These are phyloP conservation scores for Chrysotoxum bicinctum DNA, from an alignment of 2,888 invertebrate species.

Conservation along the genomic window DNA sequence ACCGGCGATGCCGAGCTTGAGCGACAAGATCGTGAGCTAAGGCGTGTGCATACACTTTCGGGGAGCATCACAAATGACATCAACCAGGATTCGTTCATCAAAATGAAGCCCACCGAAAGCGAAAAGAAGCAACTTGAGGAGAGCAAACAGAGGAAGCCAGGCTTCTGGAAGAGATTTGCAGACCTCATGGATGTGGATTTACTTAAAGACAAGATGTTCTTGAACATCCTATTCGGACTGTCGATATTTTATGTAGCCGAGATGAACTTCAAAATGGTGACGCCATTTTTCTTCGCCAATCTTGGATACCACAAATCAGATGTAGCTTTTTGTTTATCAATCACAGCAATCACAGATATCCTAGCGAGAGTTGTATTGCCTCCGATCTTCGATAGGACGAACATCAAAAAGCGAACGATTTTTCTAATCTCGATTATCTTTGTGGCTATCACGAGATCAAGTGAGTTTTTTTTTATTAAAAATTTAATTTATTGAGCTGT, in stretches of 20 bases:
- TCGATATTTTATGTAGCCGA: conserved; percentile 89
- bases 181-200: conserved; percentile 88
- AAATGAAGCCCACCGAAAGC: conserved; percentile 79
- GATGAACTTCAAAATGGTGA: conserved; percentile 89
- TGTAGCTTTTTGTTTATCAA: conserved; percentile 88
- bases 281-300: conserved; percentile 86
- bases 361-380: conserved; percentile 88
- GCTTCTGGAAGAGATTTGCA: conserved; percentile 84
- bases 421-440: conserved; percentile 88
- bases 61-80: conserved; percentile 77
- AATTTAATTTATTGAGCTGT: not conserved
- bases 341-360: conserved; percentile 89
- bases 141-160: conserved; percentile 75
- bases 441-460: conserved; percentile 88
- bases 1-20: conserved; percentile 81
- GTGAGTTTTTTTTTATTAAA: conserved; percentile 82
- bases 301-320: conserved; percentile 86
- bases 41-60: conserved; percentile 79
- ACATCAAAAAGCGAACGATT: conserved; percentile 87
- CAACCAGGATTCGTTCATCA: conserved; percentile 81
- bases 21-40: conserved; percentile 80
- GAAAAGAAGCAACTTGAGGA: conserved; percentile 76
- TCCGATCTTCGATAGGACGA: conserved; percentile 87
- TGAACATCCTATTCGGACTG: conserved; percentile 88
- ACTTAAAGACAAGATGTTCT: conserved; percentile 87